A percentile compares a stretch with the other conserved stretches of the same genome.
Evolutionary conservation across 2,888 invertebrate species (phyloP).

Genomic region (Zhuqinia jingwanae): DNA sequence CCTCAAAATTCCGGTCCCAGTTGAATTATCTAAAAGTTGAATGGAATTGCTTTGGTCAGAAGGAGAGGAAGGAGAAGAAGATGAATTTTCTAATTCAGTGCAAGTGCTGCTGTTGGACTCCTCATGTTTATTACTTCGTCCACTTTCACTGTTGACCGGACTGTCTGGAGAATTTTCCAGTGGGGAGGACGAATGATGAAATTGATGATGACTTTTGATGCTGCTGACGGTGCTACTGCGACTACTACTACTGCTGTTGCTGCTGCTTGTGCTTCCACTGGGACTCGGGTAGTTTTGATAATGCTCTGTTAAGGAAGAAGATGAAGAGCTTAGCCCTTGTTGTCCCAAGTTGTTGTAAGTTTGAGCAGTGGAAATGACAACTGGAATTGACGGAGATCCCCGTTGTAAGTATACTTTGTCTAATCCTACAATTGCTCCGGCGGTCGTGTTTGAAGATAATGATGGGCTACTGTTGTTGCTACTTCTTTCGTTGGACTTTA

Average conservation of each 20-base stretch:
- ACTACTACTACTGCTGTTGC: slow-evolving; percentile 39
- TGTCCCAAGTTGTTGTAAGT: slow-evolving; percentile 54
- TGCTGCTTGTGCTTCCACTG: slow-evolving; percentile 66
- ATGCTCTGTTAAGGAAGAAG: slow-evolving; percentile 24
- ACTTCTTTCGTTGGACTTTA: slow-evolving; percentile 42
- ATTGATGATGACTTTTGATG: slow-evolving; percentile 69
- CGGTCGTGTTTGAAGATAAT: slow-evolving; percentile 42
- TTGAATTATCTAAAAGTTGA: slow-evolving; percentile 69
- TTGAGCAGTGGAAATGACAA: slow-evolving; percentile 66
- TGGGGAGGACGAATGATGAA: slow-evolving; percentile 61
- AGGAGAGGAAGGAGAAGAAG: slow-evolving; percentile 1
- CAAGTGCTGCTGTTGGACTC: slow-evolving; percentile 61
- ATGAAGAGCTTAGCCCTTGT: slow-evolving; percentile 46
- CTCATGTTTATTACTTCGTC: slow-evolving; percentile 50
- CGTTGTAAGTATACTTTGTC: slow-evolving; percentile 55
- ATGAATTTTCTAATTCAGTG: slow-evolving; percentile 69
- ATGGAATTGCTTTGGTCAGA: slow-evolving; percentile 65
- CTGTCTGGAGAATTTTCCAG: slow-evolving; percentile 60
- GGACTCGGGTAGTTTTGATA: slow-evolving; percentile 68
- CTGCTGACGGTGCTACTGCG: slow-evolving; percentile 57
- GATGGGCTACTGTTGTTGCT: slow-evolving; percentile 62
- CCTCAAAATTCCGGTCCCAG: slow-evolving; percentile 67
- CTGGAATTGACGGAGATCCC: slow-evolving; percentile 60
- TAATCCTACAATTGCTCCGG: slow-evolving; percentile 49
- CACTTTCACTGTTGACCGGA: slow-evolving; percentile 65